Base-by-base conservation (phyloP, 2,797 vertebrate genomes). In the Parambassis ranga region DNA sequence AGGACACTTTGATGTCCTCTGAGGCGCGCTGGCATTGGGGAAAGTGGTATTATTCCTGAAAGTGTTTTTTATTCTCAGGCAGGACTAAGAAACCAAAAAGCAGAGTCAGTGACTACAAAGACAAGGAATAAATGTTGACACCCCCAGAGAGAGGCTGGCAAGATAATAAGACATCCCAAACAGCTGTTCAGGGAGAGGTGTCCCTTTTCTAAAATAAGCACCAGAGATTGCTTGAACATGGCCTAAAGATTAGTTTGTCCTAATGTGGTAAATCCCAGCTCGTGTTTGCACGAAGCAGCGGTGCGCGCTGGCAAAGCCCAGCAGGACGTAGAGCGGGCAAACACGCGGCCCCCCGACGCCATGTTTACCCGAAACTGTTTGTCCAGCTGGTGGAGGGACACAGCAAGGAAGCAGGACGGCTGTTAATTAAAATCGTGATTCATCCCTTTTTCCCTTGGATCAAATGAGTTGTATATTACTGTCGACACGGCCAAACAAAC, bases 341-440 rank as follows among this genome's bases (percentile, higher is more conserved):
- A 90, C 84, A 90, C 76, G 68, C 65, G 42, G 66, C 30, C 28
- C 30, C 28, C 3, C 41, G 68, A 60, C 64, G 53, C 71, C 68
- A 37, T 84, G 86, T 90, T 91, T 88, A 80, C 78, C 32, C 57
- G 61, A 59, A 69, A 18, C 26, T 91, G 84, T 93, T 92, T 92
- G 90, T 83, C 76, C 92, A 93, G 92, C 91, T 93, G 92, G 66
- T 42, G 65, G 51, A 43, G 60, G 72, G 78, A 75, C 67, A 60
- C 37, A 10, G 51, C 50, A 31, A 75, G 75, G 51, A 75, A 71
- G 69, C 71, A 14, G 56, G 65, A 47, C 26, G 30, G 66, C 38
- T 69, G 86, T 77, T 93, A 92, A 93, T 93, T 92, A 90, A 91
- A 93, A 89, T 90, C 89, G 87, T 92, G 91, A 91, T 91, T 88